Percentiles rank a stretch among this genome's conserved stretches.
Evolutionary conservation across 2,888 invertebrate genomes (phyloP).

Genomic region (Erebia epiphron): DNA sequence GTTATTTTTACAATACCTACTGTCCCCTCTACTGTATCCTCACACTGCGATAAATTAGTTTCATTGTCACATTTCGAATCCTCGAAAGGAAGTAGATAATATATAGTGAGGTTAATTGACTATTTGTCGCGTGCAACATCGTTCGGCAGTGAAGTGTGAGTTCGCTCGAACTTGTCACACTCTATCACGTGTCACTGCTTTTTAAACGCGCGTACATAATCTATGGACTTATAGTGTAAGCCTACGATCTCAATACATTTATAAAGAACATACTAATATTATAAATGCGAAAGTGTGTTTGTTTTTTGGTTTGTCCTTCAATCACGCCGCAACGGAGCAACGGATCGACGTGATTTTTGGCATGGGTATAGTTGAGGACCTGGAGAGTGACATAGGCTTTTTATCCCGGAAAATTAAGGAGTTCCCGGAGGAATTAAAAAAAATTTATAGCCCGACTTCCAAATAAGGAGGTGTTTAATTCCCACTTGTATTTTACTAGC

Average conservation of each 20-base stretch:
- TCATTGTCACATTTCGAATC: constrained; percentile 27
- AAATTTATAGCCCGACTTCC: too few species aligned
- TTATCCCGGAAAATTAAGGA: too few species aligned
- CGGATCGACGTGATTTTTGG: too few species aligned
- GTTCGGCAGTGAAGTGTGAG: constrained; percentile 48
- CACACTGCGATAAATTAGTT: constrained; percentile 18
- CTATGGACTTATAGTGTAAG: constrained; percentile 59
- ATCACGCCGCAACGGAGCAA: too few species aligned
- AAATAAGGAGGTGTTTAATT: too few species aligned
- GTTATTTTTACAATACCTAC: constrained; percentile 19
- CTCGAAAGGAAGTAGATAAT: constrained; percentile 46
- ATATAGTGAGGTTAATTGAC: constrained; percentile 64
- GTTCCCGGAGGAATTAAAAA: too few species aligned
- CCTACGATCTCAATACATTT: constrained; percentile 47
- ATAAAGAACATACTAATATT: too few species aligned
- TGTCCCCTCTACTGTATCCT: constrained; percentile 4
- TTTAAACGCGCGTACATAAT: constrained; percentile 57
- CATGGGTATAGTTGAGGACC: too few species aligned
- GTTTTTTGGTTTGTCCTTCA: too few species aligned
- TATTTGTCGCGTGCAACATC: constrained; percentile 61
- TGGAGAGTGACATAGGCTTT: too few species aligned
- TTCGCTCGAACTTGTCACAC: constrained; percentile 60
- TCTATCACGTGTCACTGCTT: constrained; percentile 61
- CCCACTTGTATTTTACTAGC: too few species aligned
- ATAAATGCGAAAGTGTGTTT: too few species aligned